Conservation (phyloP, 2,888 invertebrate species). For the Idaea dimidiata region DNA sequence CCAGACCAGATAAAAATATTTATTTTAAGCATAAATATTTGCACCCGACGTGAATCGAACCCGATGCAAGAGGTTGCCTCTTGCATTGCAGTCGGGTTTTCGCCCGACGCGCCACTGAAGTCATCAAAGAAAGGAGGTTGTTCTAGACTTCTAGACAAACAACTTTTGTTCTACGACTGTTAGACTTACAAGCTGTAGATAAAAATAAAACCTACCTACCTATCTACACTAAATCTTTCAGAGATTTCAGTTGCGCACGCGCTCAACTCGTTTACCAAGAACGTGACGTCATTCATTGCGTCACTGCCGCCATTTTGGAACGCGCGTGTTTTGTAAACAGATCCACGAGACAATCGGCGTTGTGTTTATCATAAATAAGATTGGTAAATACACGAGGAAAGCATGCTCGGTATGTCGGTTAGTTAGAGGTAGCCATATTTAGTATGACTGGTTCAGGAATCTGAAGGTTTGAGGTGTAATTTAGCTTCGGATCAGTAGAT, state of each 20-base stretch:
- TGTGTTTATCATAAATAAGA: constrained; percentile 23
- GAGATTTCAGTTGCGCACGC: constrained; percentile 37
- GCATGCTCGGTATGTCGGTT: constrained; percentile 1
- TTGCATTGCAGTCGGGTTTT: too few relatives aligned
- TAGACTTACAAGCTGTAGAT: too few relatives aligned
- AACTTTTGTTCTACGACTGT: too few relatives aligned
- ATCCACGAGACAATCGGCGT: constrained; percentile 51
- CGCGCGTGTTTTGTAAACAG: constrained; percentile 59
- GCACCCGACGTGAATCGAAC: too few relatives aligned
- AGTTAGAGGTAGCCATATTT: constrained; percentile 1
- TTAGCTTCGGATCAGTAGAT: too few relatives aligned
- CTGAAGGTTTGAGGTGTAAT: neutral
- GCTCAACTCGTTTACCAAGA: constrained; percentile 42
- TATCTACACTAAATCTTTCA: constrained; percentile 35
- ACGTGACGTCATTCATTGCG: constrained; percentile 57
- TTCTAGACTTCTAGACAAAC: too few relatives aligned
- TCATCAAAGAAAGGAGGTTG: too few relatives aligned
- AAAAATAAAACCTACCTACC: too few relatives aligned
- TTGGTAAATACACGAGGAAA: constrained; percentile 51
- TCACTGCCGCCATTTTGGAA: constrained; percentile 48
- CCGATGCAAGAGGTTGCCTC: too few relatives aligned
- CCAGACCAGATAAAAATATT: too few relatives aligned
- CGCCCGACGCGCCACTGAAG: too few relatives aligned
- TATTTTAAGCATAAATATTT: too few relatives aligned
- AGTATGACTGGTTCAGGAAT: neutral